Conservation (phyloP, 2,797 vertebrate species). For the Allobates femoralis region DNA sequence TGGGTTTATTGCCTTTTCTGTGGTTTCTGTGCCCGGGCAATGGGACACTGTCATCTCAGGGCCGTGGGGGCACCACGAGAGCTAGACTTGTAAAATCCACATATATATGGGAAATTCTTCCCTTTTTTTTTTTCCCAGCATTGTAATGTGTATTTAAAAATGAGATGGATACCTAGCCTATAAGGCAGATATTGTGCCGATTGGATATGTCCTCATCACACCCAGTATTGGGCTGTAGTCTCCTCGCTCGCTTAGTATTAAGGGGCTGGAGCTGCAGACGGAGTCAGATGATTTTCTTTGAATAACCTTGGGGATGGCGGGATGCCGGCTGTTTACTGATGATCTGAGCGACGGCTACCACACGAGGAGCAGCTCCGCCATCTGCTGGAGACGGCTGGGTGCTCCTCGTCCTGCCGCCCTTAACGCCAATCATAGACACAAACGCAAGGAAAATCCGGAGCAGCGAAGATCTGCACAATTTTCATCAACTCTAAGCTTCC, state of each 20-base stretch:
- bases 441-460: not conserved
- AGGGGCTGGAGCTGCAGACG: not conserved
- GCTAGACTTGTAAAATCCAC: no score
- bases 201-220: not conserved
- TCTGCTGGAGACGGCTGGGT: not conserved
- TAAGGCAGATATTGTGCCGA: not conserved
- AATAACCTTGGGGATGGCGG: conserved; percentile 33
- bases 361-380: not conserved
- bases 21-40: not conserved
- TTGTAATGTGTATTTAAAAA: no score
- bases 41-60: not conserved
- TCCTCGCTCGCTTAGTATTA: not conserved
- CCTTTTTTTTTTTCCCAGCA: no score
- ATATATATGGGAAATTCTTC: no score
- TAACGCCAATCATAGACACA: not conserved
- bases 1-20: not conserved
- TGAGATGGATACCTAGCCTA: not conserved
- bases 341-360: not conserved
- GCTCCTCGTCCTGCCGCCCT: not conserved
- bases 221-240: not conserved
- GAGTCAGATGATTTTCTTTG: not conserved
- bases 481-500: not conserved
- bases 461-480: not conserved
- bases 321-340: conserved; percentile 2
- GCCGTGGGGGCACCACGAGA: not conserved